Evolutionary conservation across 2,113 vertebrate genomes (phyloP).

Genomic region (Labeo rohita): DNA sequence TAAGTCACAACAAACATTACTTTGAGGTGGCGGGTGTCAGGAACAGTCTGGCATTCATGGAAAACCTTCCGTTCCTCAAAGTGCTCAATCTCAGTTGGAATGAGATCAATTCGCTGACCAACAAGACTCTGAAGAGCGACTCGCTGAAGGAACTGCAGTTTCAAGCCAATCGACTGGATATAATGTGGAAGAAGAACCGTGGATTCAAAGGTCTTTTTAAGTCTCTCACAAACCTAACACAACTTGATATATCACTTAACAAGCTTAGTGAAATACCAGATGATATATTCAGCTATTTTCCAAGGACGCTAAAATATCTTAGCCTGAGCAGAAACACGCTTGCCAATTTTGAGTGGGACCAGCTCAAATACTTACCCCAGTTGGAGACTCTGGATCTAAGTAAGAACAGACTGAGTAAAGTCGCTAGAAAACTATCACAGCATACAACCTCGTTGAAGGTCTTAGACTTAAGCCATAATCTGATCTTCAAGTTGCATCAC

Average conservation of each 20-base stretch:
- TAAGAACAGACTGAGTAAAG: constrained; percentile 62
- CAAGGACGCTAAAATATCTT: constrained; percentile 58
- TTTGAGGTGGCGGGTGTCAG: constrained; percentile 69
- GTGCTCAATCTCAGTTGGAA: constrained; percentile 61
- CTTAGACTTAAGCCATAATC: constrained; percentile 67
- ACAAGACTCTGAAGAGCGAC: constrained; percentile 50
- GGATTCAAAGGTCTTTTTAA: constrained; percentile 62
- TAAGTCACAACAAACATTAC: constrained; percentile 70
- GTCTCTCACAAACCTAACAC: constrained; percentile 53
- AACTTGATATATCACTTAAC: constrained; percentile 68
- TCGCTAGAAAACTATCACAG: constrained; percentile 47
- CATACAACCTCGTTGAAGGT: constrained; percentile 60
- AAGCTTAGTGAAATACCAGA: constrained; percentile 52
- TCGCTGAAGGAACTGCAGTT: constrained; percentile 69
- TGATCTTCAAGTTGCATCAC: constrained; percentile 60
- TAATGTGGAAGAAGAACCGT: constrained; percentile 63
- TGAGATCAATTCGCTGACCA: constrained; percentile 68
- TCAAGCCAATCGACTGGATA: constrained; percentile 67
- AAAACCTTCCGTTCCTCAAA: constrained; percentile 58
- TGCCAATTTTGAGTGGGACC: constrained; percentile 64
- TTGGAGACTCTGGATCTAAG: constrained; percentile 66
- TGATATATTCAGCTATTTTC: constrained; percentile 60
- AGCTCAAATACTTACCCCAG: constrained; percentile 40
- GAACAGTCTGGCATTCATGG: constrained; percentile 61
- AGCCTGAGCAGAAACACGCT: constrained; percentile 60